Base-by-base conservation (phyloP, 2,888 invertebrate genomes). In the Parascotia fuliginaria region DNA sequence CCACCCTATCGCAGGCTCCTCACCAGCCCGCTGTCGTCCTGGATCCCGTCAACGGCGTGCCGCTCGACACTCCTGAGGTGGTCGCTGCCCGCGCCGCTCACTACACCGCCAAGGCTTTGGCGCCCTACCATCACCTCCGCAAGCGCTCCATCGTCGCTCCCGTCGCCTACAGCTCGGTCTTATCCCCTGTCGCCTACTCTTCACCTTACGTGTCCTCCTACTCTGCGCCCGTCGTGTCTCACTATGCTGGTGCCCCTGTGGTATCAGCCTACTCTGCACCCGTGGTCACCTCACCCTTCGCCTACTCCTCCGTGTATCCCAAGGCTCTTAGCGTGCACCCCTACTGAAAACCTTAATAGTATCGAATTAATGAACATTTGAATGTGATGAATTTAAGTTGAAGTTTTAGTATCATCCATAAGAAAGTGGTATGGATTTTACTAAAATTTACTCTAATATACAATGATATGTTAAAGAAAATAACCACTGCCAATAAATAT, bases 51-150 rank as follows among this genome's bases (percentile, higher is more conserved):
- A 73, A 85, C 60, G 89, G 91, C 42, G 90, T 92, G 9, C 92
- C 92, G 28, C 77, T 92, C 33, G 91, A 92, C 68, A 92, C 92
- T 9, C 89, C 90, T 55, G 92, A 89, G 54, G 92, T 92, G 4
- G 88, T 92, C 41, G 89, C 91, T 45, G 92, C 91, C 27, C 89
- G 89, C 49, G 84, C 85, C 33, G 86, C 83, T 9, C 92, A 90
- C 79, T 89, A 73, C 82, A 87, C 89, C 47, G 87, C 91, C 37
- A 89, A 89, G 75, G 89, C 88, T 40, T 72, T 89, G 49, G 79
- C 88, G 39, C 84, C 87, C 14, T 57, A 72, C 13, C 92, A 92
- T 69, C 85, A 87, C 45, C 79, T 92, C 42, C 75, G 74, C 70
- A 92, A 92, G 72, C 85, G 81, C 48, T 89, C 84, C 42, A 73